Percentiles rank a stretch among this genome's conserved stretches.
Conservation (phyloP, 2,888 invertebrate genomes). For the Scrobipalpa atriplicella region DNA sequence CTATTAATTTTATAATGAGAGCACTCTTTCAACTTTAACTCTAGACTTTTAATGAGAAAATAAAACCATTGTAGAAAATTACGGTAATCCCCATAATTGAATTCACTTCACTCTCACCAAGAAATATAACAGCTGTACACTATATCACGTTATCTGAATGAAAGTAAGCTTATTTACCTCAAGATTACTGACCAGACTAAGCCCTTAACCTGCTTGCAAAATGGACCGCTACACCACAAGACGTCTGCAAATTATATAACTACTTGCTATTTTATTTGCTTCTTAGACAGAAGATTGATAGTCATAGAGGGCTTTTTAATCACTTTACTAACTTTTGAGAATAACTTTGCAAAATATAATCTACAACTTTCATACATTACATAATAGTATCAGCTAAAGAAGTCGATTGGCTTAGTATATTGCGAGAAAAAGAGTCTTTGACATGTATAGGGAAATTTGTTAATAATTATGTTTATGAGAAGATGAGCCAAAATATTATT, state of each 20-base stretch:
- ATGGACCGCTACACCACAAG: slow-evolving; percentile 15
- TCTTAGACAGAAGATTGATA: neutral
- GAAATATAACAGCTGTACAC: neutral
- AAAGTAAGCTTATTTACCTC: neutral
- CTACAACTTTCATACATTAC: no score
- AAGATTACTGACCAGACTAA: neutral
- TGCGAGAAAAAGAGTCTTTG: no score
- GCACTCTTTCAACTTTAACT: neutral
- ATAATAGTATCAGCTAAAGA: no score
- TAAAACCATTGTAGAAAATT: neutral
- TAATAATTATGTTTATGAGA: no score
- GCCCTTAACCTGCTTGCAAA: slow-evolving; percentile 15
- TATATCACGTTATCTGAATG: no score
- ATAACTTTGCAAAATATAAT: no score
- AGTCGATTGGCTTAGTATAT: no score
- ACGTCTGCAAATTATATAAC: slow-evolving; percentile 3
- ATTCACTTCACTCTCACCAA: neutral
- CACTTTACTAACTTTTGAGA: neutral
- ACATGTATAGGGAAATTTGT: no score
- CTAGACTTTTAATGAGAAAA: neutral
- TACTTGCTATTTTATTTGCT: neutral
- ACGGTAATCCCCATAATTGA: neutral
- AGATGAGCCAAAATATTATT: no score
- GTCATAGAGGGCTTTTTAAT: neutral
- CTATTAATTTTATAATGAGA: neutral